Evolutionary conservation across 1,140 invertebrate species (phyloP).

Genomic region (Drosophila seguyi): DNA sequence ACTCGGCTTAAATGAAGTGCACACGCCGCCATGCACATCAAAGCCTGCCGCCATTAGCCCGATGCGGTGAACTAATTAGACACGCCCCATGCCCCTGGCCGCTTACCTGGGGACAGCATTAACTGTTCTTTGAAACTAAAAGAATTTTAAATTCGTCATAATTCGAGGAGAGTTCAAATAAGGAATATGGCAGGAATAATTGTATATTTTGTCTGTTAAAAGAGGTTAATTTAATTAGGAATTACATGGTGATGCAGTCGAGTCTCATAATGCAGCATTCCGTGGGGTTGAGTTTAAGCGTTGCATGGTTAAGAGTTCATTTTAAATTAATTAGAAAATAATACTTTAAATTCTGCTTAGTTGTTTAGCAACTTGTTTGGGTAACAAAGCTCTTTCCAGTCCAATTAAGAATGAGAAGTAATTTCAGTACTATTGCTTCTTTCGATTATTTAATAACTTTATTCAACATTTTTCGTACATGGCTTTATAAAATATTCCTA

Average conservation of each 20-base stretch:
- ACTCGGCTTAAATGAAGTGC: slow-evolving; percentile 82
- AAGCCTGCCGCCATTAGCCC: slow-evolving; percentile 62
- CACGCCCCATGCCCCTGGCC: slow-evolving; percentile 61
- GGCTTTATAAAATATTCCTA: slow-evolving; percentile 31
- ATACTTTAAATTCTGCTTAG: background rate
- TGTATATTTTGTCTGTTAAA: background rate
- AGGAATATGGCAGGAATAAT: slow-evolving; percentile 4
- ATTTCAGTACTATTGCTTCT: background rate
- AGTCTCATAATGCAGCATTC: background rate
- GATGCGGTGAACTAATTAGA: slow-evolving; percentile 69
- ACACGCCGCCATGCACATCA: slow-evolving; percentile 78
- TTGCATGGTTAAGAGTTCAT: background rate
- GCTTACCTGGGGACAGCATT: slow-evolving; percentile 39
- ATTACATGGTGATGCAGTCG: too few species aligned
- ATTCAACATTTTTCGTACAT: slow-evolving; percentile 38
- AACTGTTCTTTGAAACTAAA: slow-evolving; percentile 54
- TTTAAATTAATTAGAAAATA: background rate
- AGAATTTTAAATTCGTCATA: slow-evolving; percentile 39
- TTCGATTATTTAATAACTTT: slow-evolving; percentile 32
- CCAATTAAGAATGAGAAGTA: background rate
- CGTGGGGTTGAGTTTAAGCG: background rate
- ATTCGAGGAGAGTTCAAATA: slow-evolving; percentile 39
- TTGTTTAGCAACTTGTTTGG: background rate
- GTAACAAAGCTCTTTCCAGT: too few species aligned
- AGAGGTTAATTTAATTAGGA: background rate